Conservation (phyloP, 2,113 vertebrate species). For the Ageneiosus marmoratus region DNA sequence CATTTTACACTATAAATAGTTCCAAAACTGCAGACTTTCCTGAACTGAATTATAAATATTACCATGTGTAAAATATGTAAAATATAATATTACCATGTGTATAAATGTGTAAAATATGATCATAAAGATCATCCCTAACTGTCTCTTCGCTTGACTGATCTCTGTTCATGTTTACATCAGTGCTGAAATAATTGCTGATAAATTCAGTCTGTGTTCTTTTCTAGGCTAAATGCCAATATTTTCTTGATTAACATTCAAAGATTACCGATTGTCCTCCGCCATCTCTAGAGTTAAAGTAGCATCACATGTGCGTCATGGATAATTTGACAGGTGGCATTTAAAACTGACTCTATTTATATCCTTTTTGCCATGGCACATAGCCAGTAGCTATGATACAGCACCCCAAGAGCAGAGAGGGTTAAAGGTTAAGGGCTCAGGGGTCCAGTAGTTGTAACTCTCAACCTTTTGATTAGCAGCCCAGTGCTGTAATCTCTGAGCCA, state of each 20-base stretch:
- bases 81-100: too few relatives aligned
- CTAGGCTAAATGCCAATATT: neutral
- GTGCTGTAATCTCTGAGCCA: neutral
- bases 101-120: too few relatives aligned
- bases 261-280: neutral
- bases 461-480: neutral
- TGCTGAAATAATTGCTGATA: neutral
- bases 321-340: neutral
- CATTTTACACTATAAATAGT: neutral
- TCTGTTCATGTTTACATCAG: neutral
- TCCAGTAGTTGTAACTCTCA: neutral
- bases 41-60: neutral
- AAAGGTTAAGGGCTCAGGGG: neutral
- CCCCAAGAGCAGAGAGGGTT: neutral
- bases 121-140: too few relatives aligned
- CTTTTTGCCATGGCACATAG: neutral
- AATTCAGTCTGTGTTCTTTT: neutral
- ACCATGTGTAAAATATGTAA: too few relatives aligned
- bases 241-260: neutral
- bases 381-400: neutral
- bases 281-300: neutral
- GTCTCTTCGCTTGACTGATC: neutral
- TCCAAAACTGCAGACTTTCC: neutral
- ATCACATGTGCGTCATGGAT: neutral
- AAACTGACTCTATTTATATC: neutral